Conservation (phyloP, 2,888 invertebrate genomes). For the Drosophila quinaria region DNA sequence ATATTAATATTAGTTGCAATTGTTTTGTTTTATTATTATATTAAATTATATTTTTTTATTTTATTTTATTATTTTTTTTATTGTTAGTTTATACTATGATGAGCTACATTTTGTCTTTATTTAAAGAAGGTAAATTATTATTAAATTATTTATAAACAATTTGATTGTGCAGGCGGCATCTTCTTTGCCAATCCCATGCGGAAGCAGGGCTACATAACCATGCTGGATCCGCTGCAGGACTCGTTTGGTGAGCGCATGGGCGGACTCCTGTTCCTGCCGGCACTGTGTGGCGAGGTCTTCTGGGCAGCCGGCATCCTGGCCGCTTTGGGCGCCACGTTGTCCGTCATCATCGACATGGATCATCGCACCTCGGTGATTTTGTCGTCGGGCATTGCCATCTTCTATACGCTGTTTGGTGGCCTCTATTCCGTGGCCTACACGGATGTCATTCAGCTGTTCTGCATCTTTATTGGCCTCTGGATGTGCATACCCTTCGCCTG, state of each 20-base stretch:
- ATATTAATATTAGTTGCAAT: no score
- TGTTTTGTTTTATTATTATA: no score
- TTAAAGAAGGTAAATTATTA: no score
- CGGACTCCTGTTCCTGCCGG: slow-evolving; percentile 97
- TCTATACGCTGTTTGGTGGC: slow-evolving; percentile 99
- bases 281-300: slow-evolving; percentile 98
- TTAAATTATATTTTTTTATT: no score
- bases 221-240: slow-evolving; percentile 99
- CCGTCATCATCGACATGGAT: slow-evolving; percentile 98
- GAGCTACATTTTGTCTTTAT: no score
- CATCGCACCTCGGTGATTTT: slow-evolving; percentile 96
- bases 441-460: slow-evolving; percentile 98
- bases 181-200: slow-evolving; percentile 99
- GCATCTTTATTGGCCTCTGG: slow-evolving; percentile 99
- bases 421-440: slow-evolving; percentile 99
- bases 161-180: slow-evolving; percentile 91
- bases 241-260: slow-evolving; percentile 99
- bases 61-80: no score
- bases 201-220: slow-evolving; percentile 98
- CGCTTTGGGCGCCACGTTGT: slow-evolving; percentile 97
- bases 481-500: slow-evolving; percentile 99
- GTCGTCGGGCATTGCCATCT: slow-evolving; percentile 97
- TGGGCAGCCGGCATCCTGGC: slow-evolving; percentile 99
- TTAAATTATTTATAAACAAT: not conserved
- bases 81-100: no score